Percentiles rank a stretch among this genome's conserved stretches.
phyloP scores from a whole-genome alignment of 2,113 vertebrate genomes.

The Datnioides undecimradiatus region DNA sequence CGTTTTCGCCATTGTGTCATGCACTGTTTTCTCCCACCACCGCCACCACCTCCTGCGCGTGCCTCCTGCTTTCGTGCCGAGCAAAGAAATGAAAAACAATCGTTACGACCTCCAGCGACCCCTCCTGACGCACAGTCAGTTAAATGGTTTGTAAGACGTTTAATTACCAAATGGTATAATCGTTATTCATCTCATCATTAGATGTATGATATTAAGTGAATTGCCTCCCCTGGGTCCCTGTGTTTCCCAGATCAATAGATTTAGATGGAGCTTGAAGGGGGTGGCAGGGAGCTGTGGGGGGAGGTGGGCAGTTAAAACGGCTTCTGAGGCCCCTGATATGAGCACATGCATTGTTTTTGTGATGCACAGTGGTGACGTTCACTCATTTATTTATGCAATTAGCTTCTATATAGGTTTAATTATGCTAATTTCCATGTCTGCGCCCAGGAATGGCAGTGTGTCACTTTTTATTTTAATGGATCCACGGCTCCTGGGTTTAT shows the following conservation, averaged over 20 bases:
- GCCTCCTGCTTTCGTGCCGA: slow-evolving; percentile 45
- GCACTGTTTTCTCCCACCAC: slow-evolving; percentile 63
- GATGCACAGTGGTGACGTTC: slow-evolving; percentile 68
- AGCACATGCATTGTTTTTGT: slow-evolving; percentile 73
- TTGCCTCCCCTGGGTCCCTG: slow-evolving; percentile 90
- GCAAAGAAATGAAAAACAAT: slow-evolving; percentile 81
- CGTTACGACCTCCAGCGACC: slow-evolving; percentile 88
- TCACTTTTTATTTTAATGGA: slow-evolving; percentile 58
- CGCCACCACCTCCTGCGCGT: slow-evolving; percentile 36
- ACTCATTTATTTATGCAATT: slow-evolving; percentile 80
- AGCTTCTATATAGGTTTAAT: slow-evolving; percentile 80
- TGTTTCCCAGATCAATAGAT: slow-evolving; percentile 99
- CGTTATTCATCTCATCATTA: slow-evolving; percentile 98
- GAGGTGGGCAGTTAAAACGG: slow-evolving; percentile 81
- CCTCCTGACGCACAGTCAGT: slow-evolving; percentile 89
- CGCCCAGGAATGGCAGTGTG: slow-evolving; percentile 41
- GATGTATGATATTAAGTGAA: slow-evolving; percentile 95
- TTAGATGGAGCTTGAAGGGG: slow-evolving; percentile 89
- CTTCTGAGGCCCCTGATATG: slow-evolving; percentile 68
- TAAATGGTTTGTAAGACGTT: slow-evolving; percentile 96
- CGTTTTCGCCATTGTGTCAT: slow-evolving; percentile 77
- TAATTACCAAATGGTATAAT: slow-evolving; percentile 98
- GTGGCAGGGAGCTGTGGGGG: slow-evolving; percentile 17
- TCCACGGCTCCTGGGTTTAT: slow-evolving; percentile 74
- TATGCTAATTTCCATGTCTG: slow-evolving; percentile 71